Evolutionary conservation across 1,140 invertebrate species (phyloP).

Genomic region (Ostrea edulis): DNA sequence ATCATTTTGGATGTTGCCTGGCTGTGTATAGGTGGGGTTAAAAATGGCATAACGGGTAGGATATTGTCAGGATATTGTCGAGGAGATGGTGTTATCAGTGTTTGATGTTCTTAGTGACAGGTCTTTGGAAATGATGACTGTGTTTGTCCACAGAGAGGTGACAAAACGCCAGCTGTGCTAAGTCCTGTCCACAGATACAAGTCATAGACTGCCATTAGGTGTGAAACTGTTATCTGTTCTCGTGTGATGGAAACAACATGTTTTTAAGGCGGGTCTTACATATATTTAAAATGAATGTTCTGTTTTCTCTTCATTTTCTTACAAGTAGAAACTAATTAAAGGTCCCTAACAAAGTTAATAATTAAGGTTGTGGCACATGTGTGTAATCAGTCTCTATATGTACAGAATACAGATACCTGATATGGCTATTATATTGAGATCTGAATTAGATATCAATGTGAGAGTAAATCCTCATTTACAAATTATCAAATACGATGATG

Average conservation of each 20-base stretch:
- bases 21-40: neutral
- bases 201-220: neutral
- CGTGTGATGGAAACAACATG: neutral
- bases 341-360: too few species aligned
- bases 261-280: neutral
- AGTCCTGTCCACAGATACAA: neutral
- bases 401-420: too few species aligned
- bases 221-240: neutral
- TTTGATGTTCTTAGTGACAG: neutral
- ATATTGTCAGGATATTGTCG: neutral
- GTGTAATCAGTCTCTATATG: too few species aligned
- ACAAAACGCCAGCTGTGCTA: neutral
- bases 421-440: too few species aligned
- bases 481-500: too few species aligned
- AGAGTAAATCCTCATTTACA: too few species aligned
- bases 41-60: neutral
- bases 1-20: too few species aligned
- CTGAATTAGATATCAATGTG: too few species aligned
- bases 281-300: neutral
- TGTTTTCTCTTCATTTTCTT: neutral
- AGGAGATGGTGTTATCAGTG: neutral
- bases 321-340: neutral
- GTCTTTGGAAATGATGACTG: neutral
- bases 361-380: too few species aligned
- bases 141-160: neutral